phyloP scores from a whole-genome alignment of 2,888 invertebrate genomes.

The Lasius fuliginosus region DNA sequence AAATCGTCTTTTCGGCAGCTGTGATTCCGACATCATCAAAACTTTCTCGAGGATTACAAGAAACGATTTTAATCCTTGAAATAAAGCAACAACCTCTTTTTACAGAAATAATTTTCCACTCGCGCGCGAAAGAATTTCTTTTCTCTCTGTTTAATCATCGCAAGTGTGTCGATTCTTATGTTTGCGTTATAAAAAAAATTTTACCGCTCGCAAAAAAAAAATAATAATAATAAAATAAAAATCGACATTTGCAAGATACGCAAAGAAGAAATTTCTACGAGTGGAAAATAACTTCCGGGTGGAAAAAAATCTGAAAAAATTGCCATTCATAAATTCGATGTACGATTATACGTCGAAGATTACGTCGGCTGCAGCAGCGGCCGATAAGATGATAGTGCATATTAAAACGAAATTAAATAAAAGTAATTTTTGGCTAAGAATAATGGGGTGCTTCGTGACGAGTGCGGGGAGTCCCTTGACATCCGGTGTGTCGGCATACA shows the following conservation, averaged over 20 bases:
- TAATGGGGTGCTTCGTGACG: slow-evolving; percentile 80
- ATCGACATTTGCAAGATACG: background rate
- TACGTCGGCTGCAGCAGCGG: slow-evolving; percentile 10
- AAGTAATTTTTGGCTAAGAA: slow-evolving; percentile 86
- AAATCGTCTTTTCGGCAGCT: slow-evolving; percentile 55
- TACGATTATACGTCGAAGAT: background rate
- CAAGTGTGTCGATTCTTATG: background rate
- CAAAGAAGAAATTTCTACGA: background rate
- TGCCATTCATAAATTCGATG: background rate
- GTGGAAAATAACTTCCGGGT: background rate
- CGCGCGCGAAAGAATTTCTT: background rate
- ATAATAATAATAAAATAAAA: background rate
- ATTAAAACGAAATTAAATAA: slow-evolving; percentile 82
- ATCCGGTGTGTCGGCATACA: slow-evolving; percentile 53
- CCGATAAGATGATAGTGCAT: slow-evolving; percentile 58
- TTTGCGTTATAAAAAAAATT: background rate
- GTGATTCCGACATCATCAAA: slow-evolving; percentile 20
- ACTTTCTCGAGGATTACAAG: background rate
- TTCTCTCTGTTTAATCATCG: background rate
- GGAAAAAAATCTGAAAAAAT: background rate
- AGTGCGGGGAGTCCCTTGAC: slow-evolving; percentile 64
- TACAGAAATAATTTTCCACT: background rate
- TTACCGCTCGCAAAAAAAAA: background rate
- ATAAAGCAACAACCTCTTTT: slow-evolving; percentile 5
- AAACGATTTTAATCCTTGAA: background rate